Evolutionary conservation across 2,113 vertebrate species (phyloP).

Genomic region (Daphoenositta chrysoptera): DNA sequence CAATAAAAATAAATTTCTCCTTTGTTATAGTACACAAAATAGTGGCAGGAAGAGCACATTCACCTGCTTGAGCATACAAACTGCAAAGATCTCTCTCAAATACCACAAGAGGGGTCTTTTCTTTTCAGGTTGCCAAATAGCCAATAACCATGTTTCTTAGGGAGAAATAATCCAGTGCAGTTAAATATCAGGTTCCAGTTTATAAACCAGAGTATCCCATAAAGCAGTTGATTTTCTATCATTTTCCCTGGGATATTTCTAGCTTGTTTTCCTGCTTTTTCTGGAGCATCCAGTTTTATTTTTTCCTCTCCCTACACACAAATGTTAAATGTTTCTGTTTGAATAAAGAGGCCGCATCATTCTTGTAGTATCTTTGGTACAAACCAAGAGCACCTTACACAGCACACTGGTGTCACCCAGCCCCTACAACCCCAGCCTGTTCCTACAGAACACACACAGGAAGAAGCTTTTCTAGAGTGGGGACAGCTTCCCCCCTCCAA

Average conservation of each 20-base stretch:
- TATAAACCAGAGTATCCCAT: not conserved
- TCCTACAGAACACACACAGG: not conserved
- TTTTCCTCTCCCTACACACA: not conserved
- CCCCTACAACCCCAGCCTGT: not conserved
- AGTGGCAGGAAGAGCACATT: not conserved
- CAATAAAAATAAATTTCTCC: conserved; percentile 36
- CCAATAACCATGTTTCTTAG: not conserved
- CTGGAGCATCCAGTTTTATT: not conserved
- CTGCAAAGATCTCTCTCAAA: not conserved
- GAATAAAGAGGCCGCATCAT: not conserved
- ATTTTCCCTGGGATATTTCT: not conserved
- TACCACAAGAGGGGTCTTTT: not conserved
- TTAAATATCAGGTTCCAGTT: conserved; percentile 21
- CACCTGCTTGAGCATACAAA: not conserved
- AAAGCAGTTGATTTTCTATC: not conserved
- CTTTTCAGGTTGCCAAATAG: not conserved
- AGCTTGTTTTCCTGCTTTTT: not conserved
- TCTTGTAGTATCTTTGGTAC: conserved; percentile 26
- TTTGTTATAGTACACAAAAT: not conserved
- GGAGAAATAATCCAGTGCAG: conserved; percentile 29
- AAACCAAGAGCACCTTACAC: not conserved
- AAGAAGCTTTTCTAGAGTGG: not conserved
- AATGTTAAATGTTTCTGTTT: not conserved
- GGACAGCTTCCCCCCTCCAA: not conserved
- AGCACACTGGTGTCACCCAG: not conserved